Conservation (phyloP, 2,797 vertebrate genomes). For the Poecilia picta region DNA sequence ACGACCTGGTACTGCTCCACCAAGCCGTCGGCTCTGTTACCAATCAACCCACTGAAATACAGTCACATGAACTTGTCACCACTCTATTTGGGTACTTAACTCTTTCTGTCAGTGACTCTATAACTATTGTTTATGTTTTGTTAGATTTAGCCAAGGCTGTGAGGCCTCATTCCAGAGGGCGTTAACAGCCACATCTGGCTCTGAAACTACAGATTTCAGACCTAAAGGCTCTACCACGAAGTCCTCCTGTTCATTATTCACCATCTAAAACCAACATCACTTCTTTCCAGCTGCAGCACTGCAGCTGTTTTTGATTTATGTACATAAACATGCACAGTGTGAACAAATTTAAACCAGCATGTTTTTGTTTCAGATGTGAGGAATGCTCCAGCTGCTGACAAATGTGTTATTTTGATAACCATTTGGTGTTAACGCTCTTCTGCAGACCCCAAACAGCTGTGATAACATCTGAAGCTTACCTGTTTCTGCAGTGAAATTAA, state of each 20-base stretch:
- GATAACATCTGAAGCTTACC: slow-evolving; percentile 61
- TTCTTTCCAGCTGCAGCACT: slow-evolving; percentile 11
- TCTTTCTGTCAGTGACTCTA: not conserved
- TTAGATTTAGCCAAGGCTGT: not conserved
- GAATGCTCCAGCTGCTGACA: slow-evolving; percentile 26
- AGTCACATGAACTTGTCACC: not conserved
- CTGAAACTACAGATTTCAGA: not conserved
- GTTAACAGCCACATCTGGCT: not conserved
- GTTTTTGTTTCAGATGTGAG: slow-evolving; percentile 22
- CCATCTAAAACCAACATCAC: slow-evolving; percentile 26
- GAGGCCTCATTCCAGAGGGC: not conserved
- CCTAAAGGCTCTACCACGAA: slow-evolving; percentile 26
- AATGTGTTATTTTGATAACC: slow-evolving; percentile 40
- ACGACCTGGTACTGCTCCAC: not conserved
- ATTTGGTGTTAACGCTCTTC: slow-evolving; percentile 26
- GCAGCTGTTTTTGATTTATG: slow-evolving; percentile 49
- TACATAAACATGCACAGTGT: slow-evolving; percentile 27
- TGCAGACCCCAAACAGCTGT: slow-evolving; percentile 26
- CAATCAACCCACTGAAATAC: not conserved
- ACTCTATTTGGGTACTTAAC: not conserved
- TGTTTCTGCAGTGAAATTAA: slow-evolving; percentile 52
- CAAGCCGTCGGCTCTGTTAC: not conserved
- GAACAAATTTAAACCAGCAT: slow-evolving; percentile 21
- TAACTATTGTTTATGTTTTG: not conserved
- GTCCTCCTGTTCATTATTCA: slow-evolving; percentile 32